These are phyloP conservation scores for Ciconia nigra DNA, from an alignment of 2,797 vertebrate species.

Conservation along the genomic window DNA sequence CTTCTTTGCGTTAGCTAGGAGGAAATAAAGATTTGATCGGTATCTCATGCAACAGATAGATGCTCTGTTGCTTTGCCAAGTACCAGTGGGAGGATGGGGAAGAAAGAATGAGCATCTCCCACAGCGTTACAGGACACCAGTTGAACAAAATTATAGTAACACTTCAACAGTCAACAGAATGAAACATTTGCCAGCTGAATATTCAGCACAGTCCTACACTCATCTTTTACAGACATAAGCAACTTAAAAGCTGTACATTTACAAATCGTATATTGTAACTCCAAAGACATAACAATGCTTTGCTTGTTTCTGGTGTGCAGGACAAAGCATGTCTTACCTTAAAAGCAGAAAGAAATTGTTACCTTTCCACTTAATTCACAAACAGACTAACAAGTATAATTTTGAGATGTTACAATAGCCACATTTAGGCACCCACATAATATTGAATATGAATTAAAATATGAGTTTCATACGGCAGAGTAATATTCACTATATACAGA, in stretches of 20 bases:
- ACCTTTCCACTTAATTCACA: not conserved
- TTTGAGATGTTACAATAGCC: not conserved
- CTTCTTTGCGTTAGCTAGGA: not conserved
- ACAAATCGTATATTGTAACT: not conserved
- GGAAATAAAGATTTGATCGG: not conserved
- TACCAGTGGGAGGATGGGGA: not conserved
- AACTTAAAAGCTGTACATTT: not conserved
- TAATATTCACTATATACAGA: not conserved
- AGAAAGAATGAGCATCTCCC: not conserved
- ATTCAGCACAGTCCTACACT: not conserved
- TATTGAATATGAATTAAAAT: not conserved
- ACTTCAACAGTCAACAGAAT: not conserved
- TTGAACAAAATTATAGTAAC: not conserved
- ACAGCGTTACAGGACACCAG: not conserved
- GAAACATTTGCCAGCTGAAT: not conserved
- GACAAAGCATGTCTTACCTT: not conserved
- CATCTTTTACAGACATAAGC: not conserved
- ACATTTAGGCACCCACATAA: not conserved
- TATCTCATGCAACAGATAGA: not conserved
- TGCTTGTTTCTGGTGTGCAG: not conserved
- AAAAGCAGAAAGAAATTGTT: not conserved
- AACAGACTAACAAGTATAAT: not conserved
- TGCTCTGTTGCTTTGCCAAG: not conserved
- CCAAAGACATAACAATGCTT: not conserved
- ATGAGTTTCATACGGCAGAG: not conserved